Conservation (phyloP, 2,113 vertebrate species). For the Aramus guarauna region DNA sequence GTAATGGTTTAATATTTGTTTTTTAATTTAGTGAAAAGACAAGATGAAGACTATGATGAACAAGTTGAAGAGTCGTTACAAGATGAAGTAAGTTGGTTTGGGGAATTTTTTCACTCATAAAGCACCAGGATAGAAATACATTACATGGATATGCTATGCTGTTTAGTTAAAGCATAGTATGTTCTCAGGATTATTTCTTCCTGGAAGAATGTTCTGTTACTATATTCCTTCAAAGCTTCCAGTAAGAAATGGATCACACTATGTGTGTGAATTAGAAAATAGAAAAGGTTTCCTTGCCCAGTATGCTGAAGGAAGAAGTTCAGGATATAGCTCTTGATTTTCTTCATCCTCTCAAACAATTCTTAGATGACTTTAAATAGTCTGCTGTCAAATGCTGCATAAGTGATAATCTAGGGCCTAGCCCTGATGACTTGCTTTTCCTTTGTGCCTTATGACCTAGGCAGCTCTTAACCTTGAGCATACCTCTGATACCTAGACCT, state of each 20-base stretch:
- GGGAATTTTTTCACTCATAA: neutral
- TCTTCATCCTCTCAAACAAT: neutral
- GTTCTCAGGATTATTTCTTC: neutral
- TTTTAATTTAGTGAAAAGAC: conserved; percentile 87
- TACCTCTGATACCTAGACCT: neutral
- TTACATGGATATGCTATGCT: neutral
- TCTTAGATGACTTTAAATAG: neutral
- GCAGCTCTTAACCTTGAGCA: neutral
- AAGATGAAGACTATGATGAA: conserved; percentile 99
- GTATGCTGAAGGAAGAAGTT: neutral
- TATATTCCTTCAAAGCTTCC: neutral
- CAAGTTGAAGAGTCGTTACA: conserved; percentile 96
- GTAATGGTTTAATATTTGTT: neutral
- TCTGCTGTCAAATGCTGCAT: neutral
- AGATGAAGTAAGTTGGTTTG: conserved; percentile 84
- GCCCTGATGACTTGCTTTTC: neutral
- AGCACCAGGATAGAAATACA: neutral
- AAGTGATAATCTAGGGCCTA: neutral
- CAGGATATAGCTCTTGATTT: neutral
- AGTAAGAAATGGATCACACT: neutral
- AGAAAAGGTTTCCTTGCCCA: neutral
- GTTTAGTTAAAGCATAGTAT: neutral
- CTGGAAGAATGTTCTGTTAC: neutral
- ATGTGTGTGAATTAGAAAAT: neutral
- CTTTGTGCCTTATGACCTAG: neutral